Conservation (phyloP, 2,888 invertebrate genomes). For the Meandrusa payeni region DNA sequence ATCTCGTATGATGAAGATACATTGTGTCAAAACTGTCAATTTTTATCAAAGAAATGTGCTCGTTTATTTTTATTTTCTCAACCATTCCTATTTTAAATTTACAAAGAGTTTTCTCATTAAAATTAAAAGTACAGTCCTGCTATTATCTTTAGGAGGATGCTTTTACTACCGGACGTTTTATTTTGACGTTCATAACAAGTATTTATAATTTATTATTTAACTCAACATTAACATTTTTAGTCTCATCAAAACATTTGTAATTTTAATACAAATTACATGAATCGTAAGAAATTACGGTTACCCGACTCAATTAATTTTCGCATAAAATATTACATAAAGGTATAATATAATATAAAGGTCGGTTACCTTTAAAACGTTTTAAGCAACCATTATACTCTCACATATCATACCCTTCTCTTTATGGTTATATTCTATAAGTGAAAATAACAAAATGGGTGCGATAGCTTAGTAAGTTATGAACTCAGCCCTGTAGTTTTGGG, state of each 20-base stretch:
- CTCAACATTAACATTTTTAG: slow-evolving; percentile 1
- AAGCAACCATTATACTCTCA: not conserved
- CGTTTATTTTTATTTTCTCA: too few species aligned
- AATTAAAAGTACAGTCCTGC: not conserved
- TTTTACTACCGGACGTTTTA: not conserved
- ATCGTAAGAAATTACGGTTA: not conserved
- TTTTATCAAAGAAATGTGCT: too few species aligned
- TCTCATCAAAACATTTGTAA: not conserved
- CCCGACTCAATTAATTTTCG: slow-evolving; percentile 2
- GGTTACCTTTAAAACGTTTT: not conserved
- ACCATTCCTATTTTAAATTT: not conserved
- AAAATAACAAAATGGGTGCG: too few species aligned
- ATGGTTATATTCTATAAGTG: too few species aligned
- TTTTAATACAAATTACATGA: not conserved
- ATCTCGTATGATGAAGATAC: too few species aligned
- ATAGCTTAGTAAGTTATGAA: too few species aligned
- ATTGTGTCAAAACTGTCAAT: too few species aligned
- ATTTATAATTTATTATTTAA: too few species aligned
- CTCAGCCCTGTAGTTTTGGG: too few species aligned
- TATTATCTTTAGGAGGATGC: not conserved
- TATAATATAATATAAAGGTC: slow-evolving; percentile 1
- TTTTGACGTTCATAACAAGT: too few species aligned
- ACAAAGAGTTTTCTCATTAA: not conserved
- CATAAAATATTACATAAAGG: not conserved
- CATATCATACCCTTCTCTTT: not conserved